A percentile compares a stretch with the other conserved stretches of the same genome.
Evolutionary conservation across 2,113 vertebrate genomes (phyloP).

Genomic region (Galbula dea): DNA sequence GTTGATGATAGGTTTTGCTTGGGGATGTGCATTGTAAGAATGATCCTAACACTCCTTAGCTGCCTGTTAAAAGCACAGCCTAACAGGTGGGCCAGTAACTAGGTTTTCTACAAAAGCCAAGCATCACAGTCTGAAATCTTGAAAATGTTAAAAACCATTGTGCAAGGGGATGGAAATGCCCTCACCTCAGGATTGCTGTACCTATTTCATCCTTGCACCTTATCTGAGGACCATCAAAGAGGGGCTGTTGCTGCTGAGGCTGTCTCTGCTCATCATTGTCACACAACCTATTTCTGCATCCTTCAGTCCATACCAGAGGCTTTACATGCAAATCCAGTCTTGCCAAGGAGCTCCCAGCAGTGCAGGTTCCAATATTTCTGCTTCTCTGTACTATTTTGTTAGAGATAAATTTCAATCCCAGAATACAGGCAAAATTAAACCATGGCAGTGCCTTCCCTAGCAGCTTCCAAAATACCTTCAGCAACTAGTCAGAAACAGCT

Average conservation of each 20-base stretch:
- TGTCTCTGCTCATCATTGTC: neutral
- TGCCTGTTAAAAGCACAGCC: neutral
- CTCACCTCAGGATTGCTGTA: neutral
- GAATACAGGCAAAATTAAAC: rapidly evolving
- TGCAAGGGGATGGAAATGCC: neutral
- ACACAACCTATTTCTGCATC: neutral
- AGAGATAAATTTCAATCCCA: neutral
- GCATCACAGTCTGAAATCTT: neutral
- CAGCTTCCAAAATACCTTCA: neutral
- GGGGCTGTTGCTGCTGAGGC: neutral
- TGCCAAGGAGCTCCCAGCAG: neutral
- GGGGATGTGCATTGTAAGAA: neutral
- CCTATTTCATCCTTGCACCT: neutral
- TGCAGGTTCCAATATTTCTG: neutral
- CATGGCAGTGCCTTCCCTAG: neutral
- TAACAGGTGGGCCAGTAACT: neutral
- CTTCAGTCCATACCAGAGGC: neutral
- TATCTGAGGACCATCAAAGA: neutral
- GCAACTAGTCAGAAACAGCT: neutral
- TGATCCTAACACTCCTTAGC: neutral
- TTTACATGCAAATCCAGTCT: neutral
- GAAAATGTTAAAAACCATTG: neutral
- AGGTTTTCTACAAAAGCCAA: neutral
- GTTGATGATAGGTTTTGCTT: neutral
- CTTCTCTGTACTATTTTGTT: neutral